Base-by-base conservation (phyloP, 2,888 invertebrate genomes). In the Drosophila nr. perissopoda region DNA sequence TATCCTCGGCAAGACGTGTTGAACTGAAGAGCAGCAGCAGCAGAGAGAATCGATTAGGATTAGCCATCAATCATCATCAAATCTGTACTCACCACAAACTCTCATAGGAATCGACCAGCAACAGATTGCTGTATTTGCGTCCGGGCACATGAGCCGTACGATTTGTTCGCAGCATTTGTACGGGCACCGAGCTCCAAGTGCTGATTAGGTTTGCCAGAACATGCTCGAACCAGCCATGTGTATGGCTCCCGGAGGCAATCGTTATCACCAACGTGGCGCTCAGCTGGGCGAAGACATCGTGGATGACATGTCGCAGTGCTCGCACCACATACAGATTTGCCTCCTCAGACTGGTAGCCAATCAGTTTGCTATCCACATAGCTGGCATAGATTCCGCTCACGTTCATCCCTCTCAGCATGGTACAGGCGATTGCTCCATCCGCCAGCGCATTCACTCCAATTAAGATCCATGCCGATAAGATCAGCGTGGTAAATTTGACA, bases 31-130 rank as follows among this genome's bases (percentile, higher is more conserved):
- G 49, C 27, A 21, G 21, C 42, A 42, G 21, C 42, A 45, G 21
- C 45, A 45, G 21, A 51, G 51, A 51, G n/a, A 16, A 45, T 38
- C 16, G 10, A 13, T 34, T 34, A 11, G 2, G 27, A 33, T 33
- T 52, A 13, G 4, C 21, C 13, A 13, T 7, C 10, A 21, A 7
- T 45, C 16, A 16, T 25, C 45, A 45, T 25, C 7, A 25, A 16
- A 25, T 25, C 45, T 25, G 45, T 54, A 66, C 73, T 72, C 18
- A 80, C 84, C 68, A 65, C 31, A 91, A 70, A 5, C 83, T 78
- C 10, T 76, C 74, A 49, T 74, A 87, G 11, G 91, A 91, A 59
- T 91, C 91, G 2, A 91, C 73, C 40, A 90, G 69, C 42, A 86
- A 4, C 0, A 86, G 69, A 58, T 83, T 86, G 33, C 74, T 76